Conservation (phyloP, 1,140 invertebrate genomes). For the Drosophila malerkotliana region DNA sequence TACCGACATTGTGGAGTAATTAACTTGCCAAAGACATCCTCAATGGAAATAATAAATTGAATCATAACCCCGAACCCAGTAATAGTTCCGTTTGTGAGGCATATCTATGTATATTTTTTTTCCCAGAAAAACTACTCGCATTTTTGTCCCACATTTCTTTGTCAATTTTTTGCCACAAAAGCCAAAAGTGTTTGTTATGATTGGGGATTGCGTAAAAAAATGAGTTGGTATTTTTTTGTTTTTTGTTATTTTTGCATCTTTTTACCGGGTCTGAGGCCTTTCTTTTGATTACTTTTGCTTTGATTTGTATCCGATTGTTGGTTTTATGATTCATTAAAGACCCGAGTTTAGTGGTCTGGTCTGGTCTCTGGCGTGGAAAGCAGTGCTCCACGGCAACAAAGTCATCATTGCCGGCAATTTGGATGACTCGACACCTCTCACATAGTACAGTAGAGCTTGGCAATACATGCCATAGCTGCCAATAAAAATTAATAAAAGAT, state of each 20-base stretch:
- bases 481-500: no score
- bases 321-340: conserved; percentile 43
- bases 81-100: neutral
- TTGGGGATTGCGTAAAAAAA: conserved; percentile 22
- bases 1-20: neutral
- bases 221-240: no score
- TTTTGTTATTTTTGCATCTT: conserved; percentile 10
- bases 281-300: conserved; percentile 32
- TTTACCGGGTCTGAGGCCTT: conserved; percentile 10
- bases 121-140: neutral
- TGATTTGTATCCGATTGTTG: conserved; percentile 51
- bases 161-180: neutral
- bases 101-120: neutral
- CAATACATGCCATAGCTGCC: no score
- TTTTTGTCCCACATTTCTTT: neutral
- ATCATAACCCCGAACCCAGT: neutral
- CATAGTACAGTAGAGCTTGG: neutral
- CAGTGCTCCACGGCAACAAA: conserved; percentile 19
- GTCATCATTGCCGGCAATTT: conserved; percentile 29
- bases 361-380: neutral
- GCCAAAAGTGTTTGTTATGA: conserved; percentile 2
- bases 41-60: no score
- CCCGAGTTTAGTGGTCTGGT: neutral
- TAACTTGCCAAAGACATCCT: neutral
- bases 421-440: conserved; percentile 18